Percentiles rank a stretch among this genome's conserved stretches.
phyloP scores from a whole-genome alignment of 2,888 invertebrate genomes.

The Alentia gelatinosa region DNA sequence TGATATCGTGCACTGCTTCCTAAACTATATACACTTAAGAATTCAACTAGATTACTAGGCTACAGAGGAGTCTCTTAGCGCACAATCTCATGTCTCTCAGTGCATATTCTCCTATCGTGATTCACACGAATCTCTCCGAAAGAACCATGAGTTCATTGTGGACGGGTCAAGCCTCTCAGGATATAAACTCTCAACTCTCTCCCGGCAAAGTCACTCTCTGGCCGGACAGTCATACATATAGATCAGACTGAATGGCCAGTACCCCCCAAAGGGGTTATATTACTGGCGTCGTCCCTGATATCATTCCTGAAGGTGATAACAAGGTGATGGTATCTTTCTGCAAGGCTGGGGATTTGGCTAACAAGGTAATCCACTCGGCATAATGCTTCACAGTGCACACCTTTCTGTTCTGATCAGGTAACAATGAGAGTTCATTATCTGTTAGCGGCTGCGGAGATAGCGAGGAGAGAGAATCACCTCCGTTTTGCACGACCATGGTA shows the following conservation, averaged over 20 bases:
- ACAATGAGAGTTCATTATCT: conserved; percentile 3
- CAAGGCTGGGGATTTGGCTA: background rate
- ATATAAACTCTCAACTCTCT: background rate
- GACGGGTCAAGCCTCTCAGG: background rate
- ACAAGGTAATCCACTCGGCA: conserved; percentile 6
- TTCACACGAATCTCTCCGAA: no score
- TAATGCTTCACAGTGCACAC: background rate
- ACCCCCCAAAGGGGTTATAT: background rate
- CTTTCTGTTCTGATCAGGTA: background rate
- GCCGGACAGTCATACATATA: background rate
- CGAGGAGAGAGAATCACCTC: no score
- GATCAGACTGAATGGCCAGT: background rate
- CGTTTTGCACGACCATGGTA: no score
- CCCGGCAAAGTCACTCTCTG: background rate
- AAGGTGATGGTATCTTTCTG: no score
- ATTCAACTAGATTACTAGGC: no score
- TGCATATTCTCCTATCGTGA: no score
- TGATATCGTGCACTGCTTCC: no score
- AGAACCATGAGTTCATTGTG: no score
- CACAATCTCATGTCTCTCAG: no score
- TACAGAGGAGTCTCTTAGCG: no score
- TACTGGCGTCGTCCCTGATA: background rate
- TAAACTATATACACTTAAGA: no score
- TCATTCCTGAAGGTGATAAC: background rate
- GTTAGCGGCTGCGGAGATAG: no score